A percentile compares a stretch with the other conserved stretches of the same genome.
Evolutionary conservation across 2,113 vertebrate species (phyloP).

Genomic region (Labeo catla): DNA sequence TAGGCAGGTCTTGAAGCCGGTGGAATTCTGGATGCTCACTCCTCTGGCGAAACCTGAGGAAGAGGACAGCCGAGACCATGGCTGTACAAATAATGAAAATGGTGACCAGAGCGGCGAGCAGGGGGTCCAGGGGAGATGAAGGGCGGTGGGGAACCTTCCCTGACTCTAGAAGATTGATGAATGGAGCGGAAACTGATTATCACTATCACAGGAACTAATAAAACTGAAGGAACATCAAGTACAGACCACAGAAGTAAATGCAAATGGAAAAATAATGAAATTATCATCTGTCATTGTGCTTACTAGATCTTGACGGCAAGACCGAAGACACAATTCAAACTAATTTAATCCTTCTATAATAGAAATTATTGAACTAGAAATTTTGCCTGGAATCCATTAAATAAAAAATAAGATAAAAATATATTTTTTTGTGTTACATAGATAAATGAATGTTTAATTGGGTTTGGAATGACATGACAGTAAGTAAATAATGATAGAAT

Average conservation of each 20-base stretch:
- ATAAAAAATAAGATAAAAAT: too few species aligned
- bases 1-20: slow-evolving; percentile 83
- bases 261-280: not conserved
- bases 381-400: too few species aligned
- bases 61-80: slow-evolving; percentile 81
- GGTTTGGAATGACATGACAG: not conserved
- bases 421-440: too few species aligned
- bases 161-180: slow-evolving; percentile 57
- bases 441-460: too few species aligned
- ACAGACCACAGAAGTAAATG: not conserved
- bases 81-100: slow-evolving; percentile 83
- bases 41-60: slow-evolving; percentile 82
- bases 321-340: not conserved
- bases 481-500: not conserved
- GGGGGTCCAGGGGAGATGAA: slow-evolving; percentile 76
- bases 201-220: slow-evolving; percentile 17
- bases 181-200: slow-evolving; percentile 6
- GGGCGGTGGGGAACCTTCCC: slow-evolving; percentile 45
- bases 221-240: not conserved
- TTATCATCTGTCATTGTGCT: not conserved
- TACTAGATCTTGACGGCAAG: not conserved
- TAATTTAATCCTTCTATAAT: not conserved
- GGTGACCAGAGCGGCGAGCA: slow-evolving; percentile 82
- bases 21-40: slow-evolving; percentile 83
- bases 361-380: not conserved